A percentile compares a stretch with the other conserved stretches of the same genome.
phyloP scores from a whole-genome alignment of 2,113 vertebrate genomes.

The Ovis canadensis region DNA sequence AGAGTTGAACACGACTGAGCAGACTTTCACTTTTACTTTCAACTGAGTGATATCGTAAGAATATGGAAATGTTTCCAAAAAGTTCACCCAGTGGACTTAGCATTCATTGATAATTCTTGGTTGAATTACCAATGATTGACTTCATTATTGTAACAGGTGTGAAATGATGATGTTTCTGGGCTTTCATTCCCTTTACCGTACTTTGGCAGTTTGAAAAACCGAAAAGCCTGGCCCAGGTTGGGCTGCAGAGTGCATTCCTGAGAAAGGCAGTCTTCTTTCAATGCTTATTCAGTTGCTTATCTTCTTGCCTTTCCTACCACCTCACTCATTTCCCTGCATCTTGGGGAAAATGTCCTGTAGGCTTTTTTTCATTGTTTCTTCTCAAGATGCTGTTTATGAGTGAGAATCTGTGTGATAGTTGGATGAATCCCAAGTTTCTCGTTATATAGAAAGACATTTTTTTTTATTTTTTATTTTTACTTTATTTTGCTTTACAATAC shows the following conservation, averaged over 20 bases:
- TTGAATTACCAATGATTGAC: not conserved
- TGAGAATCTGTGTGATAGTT: not conserved
- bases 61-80: not conserved
- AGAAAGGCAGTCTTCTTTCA: not conserved
- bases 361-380: not conserved
- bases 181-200: not conserved
- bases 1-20: not conserved
- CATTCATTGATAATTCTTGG: not conserved
- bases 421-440: not conserved
- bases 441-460: not conserved
- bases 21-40: not conserved
- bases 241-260: not conserved
- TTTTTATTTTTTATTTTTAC: too few species aligned
- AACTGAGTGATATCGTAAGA: not conserved
- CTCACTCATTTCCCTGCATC: not conserved
- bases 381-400: not conserved
- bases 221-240: not conserved
- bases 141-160: not conserved
- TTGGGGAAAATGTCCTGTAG: not conserved
- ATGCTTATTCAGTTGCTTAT: not conserved
- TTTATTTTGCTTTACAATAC: too few species aligned
- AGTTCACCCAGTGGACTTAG: not conserved
- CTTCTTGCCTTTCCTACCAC: not conserved
- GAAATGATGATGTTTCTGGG: not conserved
- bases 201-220: not conserved